Base-by-base conservation (phyloP, 2,113 vertebrate genomes). In the Sprattus sprattus region DNA sequence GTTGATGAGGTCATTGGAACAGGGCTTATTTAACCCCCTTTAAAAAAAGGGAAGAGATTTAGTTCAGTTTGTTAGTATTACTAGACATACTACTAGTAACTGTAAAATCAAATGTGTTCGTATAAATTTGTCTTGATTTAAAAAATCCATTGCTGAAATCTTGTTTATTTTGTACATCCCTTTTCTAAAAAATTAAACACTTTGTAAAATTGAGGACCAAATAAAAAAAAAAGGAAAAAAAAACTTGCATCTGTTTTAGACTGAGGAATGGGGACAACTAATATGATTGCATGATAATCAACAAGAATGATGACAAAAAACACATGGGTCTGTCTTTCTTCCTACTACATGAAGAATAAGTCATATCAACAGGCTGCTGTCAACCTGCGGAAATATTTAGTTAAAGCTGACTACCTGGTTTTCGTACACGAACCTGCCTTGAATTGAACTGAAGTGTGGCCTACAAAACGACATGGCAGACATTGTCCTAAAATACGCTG, bases 1-100 rank as follows among this genome's bases (percentile, higher is more conserved):
- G 47, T 45, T 86, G 84, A 88, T 87, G 91, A 83, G 81, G 89
- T 87, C 87, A 82, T 91, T 88, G 83, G 80, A 88, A 89, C 90
- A 67, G 90, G 89, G 92, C 88, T 89, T 92, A 89, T 92, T 92
- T 88, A 89, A 89, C 89, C 88, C 88, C 88, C 39, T 89, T 45
- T 81, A 85, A 89, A 89, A 86, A 8, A 82, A 83, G 84, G 84
- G 82, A 22, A 85, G 6, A 25, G 71, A 32, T 32, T 28, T 32
- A 32, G 71, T 39, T 32, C 28, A 78, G 15, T 78, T 39, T 32
- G 25, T 39, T 0, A 16, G 28, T 78, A 39, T 78, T 78, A 44
- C 39, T 32, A 78, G 71, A 78, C 9, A 28, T 75, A 39, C 22
- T 67, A 25, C 25, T 78, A 78, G 71, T 28, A 25, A 3, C 2